Base-by-base conservation (phyloP, 2,888 invertebrate genomes). In the Nemotelus nigrinus region DNA sequence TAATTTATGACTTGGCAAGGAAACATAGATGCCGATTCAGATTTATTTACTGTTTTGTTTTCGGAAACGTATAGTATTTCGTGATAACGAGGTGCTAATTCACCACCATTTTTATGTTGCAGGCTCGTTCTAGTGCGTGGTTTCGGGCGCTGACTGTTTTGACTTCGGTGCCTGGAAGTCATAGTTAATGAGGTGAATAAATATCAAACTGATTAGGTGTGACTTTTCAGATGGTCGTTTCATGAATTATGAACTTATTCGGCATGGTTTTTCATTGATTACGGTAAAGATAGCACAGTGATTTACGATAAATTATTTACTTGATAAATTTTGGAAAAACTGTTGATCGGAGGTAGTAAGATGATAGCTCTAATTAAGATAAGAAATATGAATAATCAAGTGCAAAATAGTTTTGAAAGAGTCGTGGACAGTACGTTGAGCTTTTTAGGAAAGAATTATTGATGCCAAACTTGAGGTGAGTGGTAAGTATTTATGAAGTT, bases 61-160 rank as follows among this genome's bases (percentile, higher is more conserved):
- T 53, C 41, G 70, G 50, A 50, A 50, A 50, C 47, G 74, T 74
- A 63, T 74, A 50, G 74, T 74, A 48, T 74, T 74, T 74, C 74
- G 74, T 74, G 74, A 74, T 74, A 74, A 74, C 60, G 63, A 74
- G 74, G 74, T 74, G 74, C 63, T 74, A 74, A 74, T 74, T 74
- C 74, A 45, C 48, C 74, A 45, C 48, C 74, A 39, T 74, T 74
- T 74, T 48, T 60, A 63, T 63, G 57, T 48, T 48, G 50, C 41
- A 25, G 60, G 44, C 48, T 39, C 63, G 47, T 53, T 70, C 70
- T 41, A 6, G 41, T 10, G 43, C 43, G 10, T 43, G 55, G 39
- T 70, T n/a, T 39, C 47, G 74, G 57, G 43, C 39, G 7, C 10
- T 48, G 39, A 43, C 43, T 7, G 48, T 63, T 60, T 41, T 39